These are phyloP conservation scores for Caenorhabditis becei DNA, from an alignment of 2,888 invertebrate genomes.

Conservation along the genomic window DNA sequence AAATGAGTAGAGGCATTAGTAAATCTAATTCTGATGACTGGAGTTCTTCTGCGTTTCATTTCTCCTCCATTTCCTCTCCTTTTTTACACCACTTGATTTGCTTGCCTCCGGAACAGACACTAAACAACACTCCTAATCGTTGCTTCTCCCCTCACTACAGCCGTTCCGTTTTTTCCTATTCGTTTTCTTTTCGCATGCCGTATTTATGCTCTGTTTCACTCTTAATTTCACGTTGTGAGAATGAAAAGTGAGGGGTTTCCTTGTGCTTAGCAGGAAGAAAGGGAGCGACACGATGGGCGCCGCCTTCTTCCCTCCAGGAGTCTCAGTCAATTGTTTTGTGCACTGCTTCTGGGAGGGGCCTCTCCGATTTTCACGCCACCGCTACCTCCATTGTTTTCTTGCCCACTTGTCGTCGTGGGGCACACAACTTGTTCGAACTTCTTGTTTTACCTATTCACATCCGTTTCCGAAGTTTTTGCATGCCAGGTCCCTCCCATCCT, in stretches of 20 bases:
- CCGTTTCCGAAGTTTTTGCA: constrained; percentile 17
- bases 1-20: constrained; percentile 55
- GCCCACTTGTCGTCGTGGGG: constrained; percentile 1
- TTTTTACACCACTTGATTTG: constrained; percentile 52
- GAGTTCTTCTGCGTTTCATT: constrained; percentile 59
- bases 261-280: constrained; percentile 50
- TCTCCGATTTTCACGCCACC: constrained; percentile 62
- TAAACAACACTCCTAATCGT: constrained; percentile 54
- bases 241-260: constrained; percentile 61
- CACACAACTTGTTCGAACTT: constrained; percentile 46
- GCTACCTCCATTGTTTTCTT: constrained; percentile 59
- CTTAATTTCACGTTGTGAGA: constrained; percentile 59
- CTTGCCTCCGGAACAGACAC: constrained; percentile 33
- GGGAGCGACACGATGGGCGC: constrained; percentile 55
- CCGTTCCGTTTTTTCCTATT: constrained; percentile 18
- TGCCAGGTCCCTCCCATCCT: constrained; percentile 9
- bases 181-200: constrained; percentile 12
- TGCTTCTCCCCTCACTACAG: constrained; percentile 9
- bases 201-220: constrained; percentile 60
- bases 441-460: constrained; percentile 30
- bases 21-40: constrained; percentile 59
- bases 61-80: constrained; percentile 17
- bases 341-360: constrained; percentile 42
- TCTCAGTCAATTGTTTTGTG: constrained; percentile 61
- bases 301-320: constrained; percentile 53